Evolutionary conservation across 2,888 invertebrate species (phyloP).

Genomic region (Pyralis farinalis): DNA sequence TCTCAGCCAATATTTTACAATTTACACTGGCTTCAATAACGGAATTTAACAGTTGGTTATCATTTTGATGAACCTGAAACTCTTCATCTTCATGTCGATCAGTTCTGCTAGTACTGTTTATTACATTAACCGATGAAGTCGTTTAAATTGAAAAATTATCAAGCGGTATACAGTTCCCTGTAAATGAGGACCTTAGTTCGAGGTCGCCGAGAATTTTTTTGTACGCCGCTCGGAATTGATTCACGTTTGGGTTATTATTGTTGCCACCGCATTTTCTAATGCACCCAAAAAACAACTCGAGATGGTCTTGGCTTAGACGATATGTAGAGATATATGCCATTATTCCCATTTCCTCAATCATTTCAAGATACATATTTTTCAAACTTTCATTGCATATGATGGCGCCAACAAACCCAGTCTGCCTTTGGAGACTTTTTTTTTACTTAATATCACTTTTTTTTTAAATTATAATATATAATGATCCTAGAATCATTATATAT

Average conservation of each 20-base stretch:
- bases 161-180: conserved; percentile 15
- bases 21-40: no score
- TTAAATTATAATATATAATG: no score
- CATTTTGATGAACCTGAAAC: no score
- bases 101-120: conserved; percentile 1
- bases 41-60: no score
- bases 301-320: conserved; percentile 5
- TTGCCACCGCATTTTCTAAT: not conserved
- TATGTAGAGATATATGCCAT: conserved; percentile 1
- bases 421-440: not conserved
- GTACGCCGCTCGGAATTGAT: not conserved
- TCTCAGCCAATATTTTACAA: no score
- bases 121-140: not conserved
- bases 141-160: conserved; percentile 16
- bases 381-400: conserved; percentile 8
- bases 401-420: conserved; percentile 10
- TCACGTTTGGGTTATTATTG: conserved; percentile 1
- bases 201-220: no score
- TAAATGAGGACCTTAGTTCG: conserved; percentile 3
- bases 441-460: no score
- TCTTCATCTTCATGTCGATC: not conserved
- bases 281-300: conserved; percentile 3
- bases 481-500: no score
- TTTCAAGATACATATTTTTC: not conserved
- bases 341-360: not conserved